Percentiles rank a stretch among this genome's conserved stretches.
Conservation (phyloP, 1,140 invertebrate species). For the Trachelipus rathkii region DNA sequence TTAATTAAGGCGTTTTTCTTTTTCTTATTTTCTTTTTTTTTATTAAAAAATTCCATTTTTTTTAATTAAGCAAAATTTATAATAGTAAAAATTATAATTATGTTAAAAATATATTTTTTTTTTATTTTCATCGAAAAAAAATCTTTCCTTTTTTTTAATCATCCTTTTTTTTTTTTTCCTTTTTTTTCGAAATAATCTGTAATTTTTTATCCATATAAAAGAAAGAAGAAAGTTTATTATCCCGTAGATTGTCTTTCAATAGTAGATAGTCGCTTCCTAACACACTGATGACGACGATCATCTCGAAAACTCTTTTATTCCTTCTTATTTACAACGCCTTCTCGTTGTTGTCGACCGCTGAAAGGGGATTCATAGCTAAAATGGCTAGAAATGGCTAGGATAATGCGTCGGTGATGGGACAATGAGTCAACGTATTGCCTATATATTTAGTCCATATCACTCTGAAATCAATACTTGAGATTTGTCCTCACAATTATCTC, state of each 20-base stretch:
- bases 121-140: too few relatives aligned
- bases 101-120: too few relatives aligned
- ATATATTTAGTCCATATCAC: conserved; percentile 39
- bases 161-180: not conserved
- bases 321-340: conserved; percentile 33
- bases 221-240: conserved; percentile 7
- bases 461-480: conserved; percentile 40
- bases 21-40: too few relatives aligned
- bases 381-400: conserved; percentile 39
- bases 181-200: not conserved
- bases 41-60: too few relatives aligned
- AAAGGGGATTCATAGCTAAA: conserved; percentile 38
- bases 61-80: too few relatives aligned
- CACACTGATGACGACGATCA: conserved; percentile 17
- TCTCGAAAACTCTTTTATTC: conserved; percentile 7
- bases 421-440: conserved; percentile 39
- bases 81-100: too few relatives aligned
- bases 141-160: too few relatives aligned
- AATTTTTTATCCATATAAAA: conserved; percentile 1
- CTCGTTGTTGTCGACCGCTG: conserved; percentile 29
- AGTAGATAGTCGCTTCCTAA: conserved; percentile 1
- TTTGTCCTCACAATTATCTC: too few relatives aligned
- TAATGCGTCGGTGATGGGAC: conserved; percentile 40
- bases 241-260: not conserved
- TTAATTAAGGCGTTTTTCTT: too few relatives aligned